These are phyloP conservation scores for Yponomeuta cagnagella DNA, from an alignment of 2,888 invertebrate genomes.

Conservation along the genomic window DNA sequence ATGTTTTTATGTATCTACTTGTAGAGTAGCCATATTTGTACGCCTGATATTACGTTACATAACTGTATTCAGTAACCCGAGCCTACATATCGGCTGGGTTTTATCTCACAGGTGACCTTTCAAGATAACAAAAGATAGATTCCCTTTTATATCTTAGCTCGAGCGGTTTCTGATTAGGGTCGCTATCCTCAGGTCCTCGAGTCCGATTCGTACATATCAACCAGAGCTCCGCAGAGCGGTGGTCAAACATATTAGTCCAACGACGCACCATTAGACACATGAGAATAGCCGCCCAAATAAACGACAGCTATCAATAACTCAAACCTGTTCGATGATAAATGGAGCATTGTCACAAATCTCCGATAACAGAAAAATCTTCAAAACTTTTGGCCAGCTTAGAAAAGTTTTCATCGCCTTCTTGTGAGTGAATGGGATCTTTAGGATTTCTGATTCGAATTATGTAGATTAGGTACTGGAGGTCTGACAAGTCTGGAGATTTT, in stretches of 20 bases:
- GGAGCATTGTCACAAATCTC: neutral
- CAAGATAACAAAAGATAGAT: conserved; percentile 1
- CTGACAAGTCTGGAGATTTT: too few relatives aligned
- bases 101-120: neutral
- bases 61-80: neutral
- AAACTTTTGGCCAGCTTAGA: neutral
- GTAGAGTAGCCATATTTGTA: neutral
- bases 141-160: neutral
- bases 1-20: neutral
- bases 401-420: too few relatives aligned
- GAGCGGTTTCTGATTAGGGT: neutral
- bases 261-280: neutral
- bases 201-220: too few relatives aligned
- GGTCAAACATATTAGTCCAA: too few relatives aligned
- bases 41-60: neutral
- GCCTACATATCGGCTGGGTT: neutral
- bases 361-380: neutral
- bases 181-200: neutral
- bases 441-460: too few relatives aligned
- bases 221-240: neutral
- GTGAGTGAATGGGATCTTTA: too few relatives aligned
- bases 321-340: neutral
- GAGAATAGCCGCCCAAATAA: neutral
- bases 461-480: too few relatives aligned
- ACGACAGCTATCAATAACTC: neutral